Conservation (phyloP, 1,140 invertebrate species). For the Thaumatotibia leucotreta region DNA sequence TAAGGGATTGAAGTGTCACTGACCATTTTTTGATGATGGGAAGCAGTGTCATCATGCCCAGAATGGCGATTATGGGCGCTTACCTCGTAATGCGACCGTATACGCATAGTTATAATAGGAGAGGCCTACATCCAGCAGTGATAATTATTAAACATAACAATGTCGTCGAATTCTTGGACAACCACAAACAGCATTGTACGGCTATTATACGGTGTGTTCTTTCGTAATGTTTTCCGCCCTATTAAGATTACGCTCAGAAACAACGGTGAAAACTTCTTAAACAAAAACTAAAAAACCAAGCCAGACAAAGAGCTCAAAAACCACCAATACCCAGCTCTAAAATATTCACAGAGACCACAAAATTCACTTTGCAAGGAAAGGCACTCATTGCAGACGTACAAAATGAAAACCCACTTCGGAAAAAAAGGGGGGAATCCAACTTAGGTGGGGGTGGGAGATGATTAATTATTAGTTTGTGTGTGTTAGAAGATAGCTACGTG, state of each 20-base stretch:
- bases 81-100: too few species aligned
- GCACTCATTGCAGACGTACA: slow-evolving; percentile 54
- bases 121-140: too few species aligned
- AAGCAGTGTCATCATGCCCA: too few species aligned
- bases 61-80: too few species aligned
- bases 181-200: not conserved
- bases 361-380: slow-evolving; percentile 70
- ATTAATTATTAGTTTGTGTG: slow-evolving; percentile 74
- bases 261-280: not conserved
- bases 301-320: slow-evolving; percentile 17
- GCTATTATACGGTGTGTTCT: not conserved
- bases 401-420: slow-evolving; percentile 70
- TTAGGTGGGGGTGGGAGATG: slow-evolving; percentile 50
- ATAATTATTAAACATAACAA: too few species aligned
- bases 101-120: too few species aligned
- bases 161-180: not conserved
- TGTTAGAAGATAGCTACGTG: slow-evolving; percentile 52
- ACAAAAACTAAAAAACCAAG: not conserved
- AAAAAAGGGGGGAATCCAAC: slow-evolving; percentile 67
- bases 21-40: too few species aligned
- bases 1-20: too few species aligned
- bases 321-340: slow-evolving; percentile 45
- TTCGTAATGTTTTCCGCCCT: not conserved
- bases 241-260: not conserved
- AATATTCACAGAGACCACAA: slow-evolving; percentile 70